A percentile compares a stretch with the other conserved stretches of the same genome.
Evolutionary conservation across 2,113 vertebrate species (phyloP).

Genomic region (Dolichotis patagonum): DNA sequence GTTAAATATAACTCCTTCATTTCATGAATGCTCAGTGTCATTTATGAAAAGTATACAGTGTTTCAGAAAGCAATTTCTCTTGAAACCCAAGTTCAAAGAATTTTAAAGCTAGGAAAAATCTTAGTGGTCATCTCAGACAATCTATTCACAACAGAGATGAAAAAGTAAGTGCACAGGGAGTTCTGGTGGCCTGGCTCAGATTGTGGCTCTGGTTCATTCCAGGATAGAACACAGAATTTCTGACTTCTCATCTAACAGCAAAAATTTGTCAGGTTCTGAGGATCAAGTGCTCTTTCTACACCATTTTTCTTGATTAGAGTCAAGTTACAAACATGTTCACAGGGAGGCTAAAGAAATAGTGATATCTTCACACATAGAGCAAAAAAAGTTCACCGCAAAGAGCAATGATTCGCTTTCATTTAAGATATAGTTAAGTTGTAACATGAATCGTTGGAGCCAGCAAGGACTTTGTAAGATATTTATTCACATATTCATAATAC

Average conservation of each 20-base stretch:
- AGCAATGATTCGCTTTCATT: neutral
- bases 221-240: neutral
- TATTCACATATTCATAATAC: conserved; percentile 25
- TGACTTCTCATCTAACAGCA: neutral
- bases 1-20: neutral
- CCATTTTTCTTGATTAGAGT: neutral
- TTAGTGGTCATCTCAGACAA: neutral
- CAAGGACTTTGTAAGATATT: neutral
- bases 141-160: neutral
- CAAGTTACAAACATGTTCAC: conserved; percentile 39
- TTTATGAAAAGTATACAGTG: neutral
- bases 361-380: neutral
- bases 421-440: neutral
- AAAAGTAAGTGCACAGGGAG: neutral
- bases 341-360: conserved; percentile 3
- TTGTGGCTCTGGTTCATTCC: neutral
- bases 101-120: conserved; percentile 8
- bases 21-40: neutral
- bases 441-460: neutral
- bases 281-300: neutral
- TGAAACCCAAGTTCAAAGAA: neutral
- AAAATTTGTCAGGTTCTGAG: neutral
- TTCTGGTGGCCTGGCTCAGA: neutral
- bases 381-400: neutral
- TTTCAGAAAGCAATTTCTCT: conserved; percentile 8